Percentiles rank a stretch among this genome's conserved stretches.
Evolutionary conservation across 2,113 vertebrate genomes (phyloP).

Genomic region (Tetrao urogallus): DNA sequence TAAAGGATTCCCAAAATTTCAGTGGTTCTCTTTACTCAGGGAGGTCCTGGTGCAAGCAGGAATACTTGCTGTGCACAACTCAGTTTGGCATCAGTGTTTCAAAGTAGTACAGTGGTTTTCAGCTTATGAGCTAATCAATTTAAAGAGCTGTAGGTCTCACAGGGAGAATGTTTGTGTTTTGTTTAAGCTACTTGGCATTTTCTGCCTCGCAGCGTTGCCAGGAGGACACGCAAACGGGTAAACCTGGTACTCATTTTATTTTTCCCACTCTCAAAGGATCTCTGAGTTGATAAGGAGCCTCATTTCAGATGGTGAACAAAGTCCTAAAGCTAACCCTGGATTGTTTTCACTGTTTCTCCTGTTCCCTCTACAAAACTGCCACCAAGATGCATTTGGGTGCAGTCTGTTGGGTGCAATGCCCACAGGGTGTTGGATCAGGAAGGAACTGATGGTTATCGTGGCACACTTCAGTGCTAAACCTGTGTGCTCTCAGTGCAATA

Average conservation of each 20-base stretch:
- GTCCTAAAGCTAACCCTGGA: neutral
- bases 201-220: neutral
- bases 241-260: neutral
- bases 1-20: neutral
- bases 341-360: neutral
- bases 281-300: neutral
- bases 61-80: slow-evolving; percentile 50
- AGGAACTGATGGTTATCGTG: fast-evolving
- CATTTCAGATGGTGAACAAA: neutral
- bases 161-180: slow-evolving; percentile 47
- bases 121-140: slow-evolving; percentile 71
- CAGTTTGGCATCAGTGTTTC: slow-evolving; percentile 34
- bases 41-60: neutral
- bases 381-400: fast-evolving
- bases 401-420: neutral
- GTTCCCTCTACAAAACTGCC: neutral
- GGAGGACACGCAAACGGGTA: neutral
- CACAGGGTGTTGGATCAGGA: neutral
- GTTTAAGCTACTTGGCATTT: slow-evolving; percentile 33
- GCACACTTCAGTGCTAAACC: fast-evolving
- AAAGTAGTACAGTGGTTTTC: slow-evolving; percentile 57
- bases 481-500: neutral
- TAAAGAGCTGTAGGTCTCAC: slow-evolving; percentile 36
- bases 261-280: neutral
- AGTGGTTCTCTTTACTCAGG: neutral